phyloP scores from a whole-genome alignment of 2,797 vertebrate genomes.

The Hydrophis major region DNA sequence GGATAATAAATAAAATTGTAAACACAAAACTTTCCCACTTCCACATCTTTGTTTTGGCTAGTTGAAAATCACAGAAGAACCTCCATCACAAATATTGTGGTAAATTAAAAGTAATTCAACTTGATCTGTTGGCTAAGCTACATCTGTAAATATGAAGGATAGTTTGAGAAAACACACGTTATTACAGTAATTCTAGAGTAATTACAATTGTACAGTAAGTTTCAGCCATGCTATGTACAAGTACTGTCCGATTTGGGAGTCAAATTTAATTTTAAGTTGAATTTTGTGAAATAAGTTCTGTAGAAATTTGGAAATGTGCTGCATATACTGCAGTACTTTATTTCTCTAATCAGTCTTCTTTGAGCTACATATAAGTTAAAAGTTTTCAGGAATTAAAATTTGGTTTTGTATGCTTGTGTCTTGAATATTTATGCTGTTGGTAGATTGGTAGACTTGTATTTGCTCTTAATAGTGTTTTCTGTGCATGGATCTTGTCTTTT shows the following conservation, averaged over 20 bases:
- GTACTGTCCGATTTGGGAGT: background rate
- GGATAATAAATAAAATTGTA: background rate
- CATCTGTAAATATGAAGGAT: background rate
- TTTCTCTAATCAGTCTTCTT: background rate
- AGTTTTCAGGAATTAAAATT: background rate
- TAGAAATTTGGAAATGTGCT: background rate
- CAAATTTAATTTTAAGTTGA: background rate
- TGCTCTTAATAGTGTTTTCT: background rate
- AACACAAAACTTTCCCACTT: background rate
- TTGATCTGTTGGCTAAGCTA: background rate
- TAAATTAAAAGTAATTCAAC: background rate
- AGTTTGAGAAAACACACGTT: background rate
- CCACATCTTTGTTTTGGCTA: background rate
- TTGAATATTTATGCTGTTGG: background rate
- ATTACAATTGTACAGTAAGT: background rate
- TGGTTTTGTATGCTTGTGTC: background rate
- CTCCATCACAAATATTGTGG: background rate
- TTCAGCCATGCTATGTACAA: background rate
- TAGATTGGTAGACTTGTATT: background rate
- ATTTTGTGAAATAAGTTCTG: background rate
- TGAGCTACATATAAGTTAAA: background rate
- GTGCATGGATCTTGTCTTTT: background rate
- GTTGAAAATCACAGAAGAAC: background rate
- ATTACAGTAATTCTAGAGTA: background rate
- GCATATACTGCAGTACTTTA: background rate